Percentiles rank a stretch among this genome's conserved stretches.
phyloP scores from a whole-genome alignment of 2,888 invertebrate species.

The Sepioteuthis lessoniana region DNA sequence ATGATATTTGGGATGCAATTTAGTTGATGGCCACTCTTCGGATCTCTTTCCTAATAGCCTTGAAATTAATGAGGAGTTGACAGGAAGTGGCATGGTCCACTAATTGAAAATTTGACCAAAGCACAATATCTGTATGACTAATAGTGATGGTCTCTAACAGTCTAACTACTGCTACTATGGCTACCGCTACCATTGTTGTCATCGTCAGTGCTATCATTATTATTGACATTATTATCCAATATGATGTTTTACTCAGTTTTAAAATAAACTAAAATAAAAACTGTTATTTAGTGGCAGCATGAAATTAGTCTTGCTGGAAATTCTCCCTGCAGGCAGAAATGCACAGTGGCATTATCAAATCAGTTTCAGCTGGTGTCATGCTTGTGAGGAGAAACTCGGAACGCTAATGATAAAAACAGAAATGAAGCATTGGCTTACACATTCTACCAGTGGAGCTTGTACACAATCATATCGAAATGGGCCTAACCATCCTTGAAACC shows the following conservation, averaged over 20 bases:
- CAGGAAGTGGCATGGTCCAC: not conserved
- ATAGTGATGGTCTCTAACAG: not conserved
- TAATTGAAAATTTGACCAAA: conserved; percentile 15
- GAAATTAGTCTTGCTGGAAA: too few relatives aligned
- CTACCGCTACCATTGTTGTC: not conserved
- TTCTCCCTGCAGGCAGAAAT: too few relatives aligned
- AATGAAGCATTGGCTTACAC: too few relatives aligned
- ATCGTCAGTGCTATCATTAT: not conserved
- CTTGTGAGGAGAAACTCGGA: too few relatives aligned
- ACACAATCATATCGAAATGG: too few relatives aligned
- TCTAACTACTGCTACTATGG: not conserved
- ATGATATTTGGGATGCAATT: conserved; percentile 1
- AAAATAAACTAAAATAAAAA: not conserved
- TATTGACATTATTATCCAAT: not conserved
- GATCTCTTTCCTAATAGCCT: not conserved
- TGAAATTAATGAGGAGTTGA: not conserved
- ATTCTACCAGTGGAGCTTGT: too few relatives aligned
- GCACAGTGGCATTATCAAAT: too few relatives aligned
- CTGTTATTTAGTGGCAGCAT: too few relatives aligned
- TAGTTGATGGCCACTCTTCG: conserved; percentile 33
- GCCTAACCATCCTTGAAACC: too few relatives aligned
- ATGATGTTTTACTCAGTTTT: not conserved
- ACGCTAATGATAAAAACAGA: too few relatives aligned
- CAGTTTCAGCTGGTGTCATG: too few relatives aligned
- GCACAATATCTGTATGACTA: not conserved